Percentiles rank a stretch among this genome's conserved stretches.
Evolutionary conservation across 2,888 invertebrate genomes (phyloP).

Genomic region (Drosophila buzzatii): DNA sequence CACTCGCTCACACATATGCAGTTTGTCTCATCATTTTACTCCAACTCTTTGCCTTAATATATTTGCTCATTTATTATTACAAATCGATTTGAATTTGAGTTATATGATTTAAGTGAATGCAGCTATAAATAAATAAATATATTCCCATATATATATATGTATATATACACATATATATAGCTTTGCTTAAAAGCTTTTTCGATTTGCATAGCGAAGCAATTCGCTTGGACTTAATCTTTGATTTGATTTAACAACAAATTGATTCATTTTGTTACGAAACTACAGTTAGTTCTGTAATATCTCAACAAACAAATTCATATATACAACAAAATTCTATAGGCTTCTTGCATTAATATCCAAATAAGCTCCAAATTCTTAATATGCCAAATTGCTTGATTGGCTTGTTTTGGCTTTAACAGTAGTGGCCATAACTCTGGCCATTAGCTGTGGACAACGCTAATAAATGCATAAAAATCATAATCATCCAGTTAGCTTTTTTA

Average conservation of each 20-base stretch:
- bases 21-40: not conserved
- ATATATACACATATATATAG: conserved; percentile 6
- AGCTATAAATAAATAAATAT: conserved; percentile 2
- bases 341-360: not conserved
- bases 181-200: conserved; percentile 67
- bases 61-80: conserved; percentile 55
- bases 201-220: conserved; percentile 55
- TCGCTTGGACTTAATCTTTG: conserved; percentile 10
- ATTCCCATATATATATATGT: conserved; percentile 4
- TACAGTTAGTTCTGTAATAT: not conserved
- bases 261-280: conserved; percentile 6
- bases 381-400: not conserved
- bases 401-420: too few species aligned
- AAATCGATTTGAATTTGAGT: conserved; percentile 62
- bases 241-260: conserved; percentile 31
- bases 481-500: too few species aligned
- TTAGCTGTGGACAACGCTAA: too few species aligned
- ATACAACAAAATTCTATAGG: too few species aligned
- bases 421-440: too few species aligned
- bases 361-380: not conserved
- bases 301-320: not conserved
- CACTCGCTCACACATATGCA: not conserved
- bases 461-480: too few species aligned
- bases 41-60: not conserved
- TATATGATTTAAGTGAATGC: conserved; percentile 60